phyloP scores from a whole-genome alignment of 2,113 vertebrate species.

The Oryzias javanicus region DNA sequence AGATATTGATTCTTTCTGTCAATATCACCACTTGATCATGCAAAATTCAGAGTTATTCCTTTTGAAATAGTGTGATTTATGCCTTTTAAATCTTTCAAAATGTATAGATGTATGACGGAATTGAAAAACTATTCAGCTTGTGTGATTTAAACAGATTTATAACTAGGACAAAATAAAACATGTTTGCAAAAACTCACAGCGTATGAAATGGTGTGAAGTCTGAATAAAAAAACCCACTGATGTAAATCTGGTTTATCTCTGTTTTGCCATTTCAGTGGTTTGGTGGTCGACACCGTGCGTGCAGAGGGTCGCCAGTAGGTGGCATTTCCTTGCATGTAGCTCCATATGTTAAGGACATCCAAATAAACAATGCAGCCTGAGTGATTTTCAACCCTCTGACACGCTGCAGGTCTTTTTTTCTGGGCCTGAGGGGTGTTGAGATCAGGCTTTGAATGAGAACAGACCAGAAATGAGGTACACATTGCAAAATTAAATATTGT shows the following conservation, averaged over 20 bases:
- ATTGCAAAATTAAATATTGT: too few species aligned
- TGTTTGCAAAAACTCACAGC: too few species aligned
- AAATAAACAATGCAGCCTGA: slow-evolving; percentile 27
- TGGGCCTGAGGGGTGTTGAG: slow-evolving; percentile 17
- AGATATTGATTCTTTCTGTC: neutral
- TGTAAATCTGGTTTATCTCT: neutral
- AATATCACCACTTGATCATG: neutral
- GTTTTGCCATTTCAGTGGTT: neutral
- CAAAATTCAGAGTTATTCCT: neutral
- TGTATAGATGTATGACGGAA: too few species aligned
- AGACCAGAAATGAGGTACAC: too few species aligned
- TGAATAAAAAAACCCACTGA: neutral
- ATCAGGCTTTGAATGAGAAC: too few species aligned
- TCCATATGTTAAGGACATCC: slow-evolving; percentile 39
- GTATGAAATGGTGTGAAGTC: neutral
- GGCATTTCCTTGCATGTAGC: slow-evolving; percentile 27
- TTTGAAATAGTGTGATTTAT: too few species aligned
- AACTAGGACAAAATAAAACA: too few species aligned
- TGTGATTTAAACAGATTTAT: too few species aligned
- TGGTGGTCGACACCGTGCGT: slow-evolving; percentile 13
- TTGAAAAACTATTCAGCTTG: too few species aligned
- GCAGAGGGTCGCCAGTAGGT: slow-evolving; percentile 47
- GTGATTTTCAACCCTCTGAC: neutral
- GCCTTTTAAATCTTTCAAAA: too few species aligned
- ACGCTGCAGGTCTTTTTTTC: slow-evolving; percentile 14